Conservation (phyloP, 1,140 invertebrate species). For the Cydia strobilella region DNA sequence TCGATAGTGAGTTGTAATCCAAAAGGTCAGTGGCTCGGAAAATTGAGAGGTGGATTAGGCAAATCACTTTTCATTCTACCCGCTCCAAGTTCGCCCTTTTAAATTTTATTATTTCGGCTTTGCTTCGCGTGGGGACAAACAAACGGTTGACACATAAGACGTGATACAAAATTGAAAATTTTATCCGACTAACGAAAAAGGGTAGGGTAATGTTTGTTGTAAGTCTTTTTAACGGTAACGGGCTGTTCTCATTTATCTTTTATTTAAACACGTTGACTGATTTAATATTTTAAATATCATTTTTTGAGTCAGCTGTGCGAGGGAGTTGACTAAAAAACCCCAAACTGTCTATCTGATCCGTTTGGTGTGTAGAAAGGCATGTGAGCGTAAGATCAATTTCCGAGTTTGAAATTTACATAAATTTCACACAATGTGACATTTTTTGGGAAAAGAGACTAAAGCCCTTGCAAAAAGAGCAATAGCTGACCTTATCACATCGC, state of each 20-base stretch:
- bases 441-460: neutral
- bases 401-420: constrained; percentile 2
- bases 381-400: constrained; percentile 8
- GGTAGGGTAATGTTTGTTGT: neutral
- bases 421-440: neutral
- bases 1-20: constrained; percentile 61
- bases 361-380: neutral
- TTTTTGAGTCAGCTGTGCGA: neutral
- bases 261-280: neutral
- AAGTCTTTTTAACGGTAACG: neutral
- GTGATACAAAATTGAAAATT: neutral
- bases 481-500: neutral
- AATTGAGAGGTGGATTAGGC: constrained; percentile 79
- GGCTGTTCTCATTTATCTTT: no score
- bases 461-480: neutral
- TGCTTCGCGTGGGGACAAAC: constrained; percentile 42
- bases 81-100: constrained; percentile 76
- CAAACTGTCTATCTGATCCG: neutral
- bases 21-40: constrained; percentile 65
- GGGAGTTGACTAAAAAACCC: neutral
- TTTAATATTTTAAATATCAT: no score
- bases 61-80: constrained; percentile 78
- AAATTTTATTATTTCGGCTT: constrained; percentile 74
- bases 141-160: neutral
- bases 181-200: neutral